These are phyloP conservation scores for Acromyrmex echinatior DNA, from an alignment of 1,140 invertebrate genomes.

Conservation along the genomic window DNA sequence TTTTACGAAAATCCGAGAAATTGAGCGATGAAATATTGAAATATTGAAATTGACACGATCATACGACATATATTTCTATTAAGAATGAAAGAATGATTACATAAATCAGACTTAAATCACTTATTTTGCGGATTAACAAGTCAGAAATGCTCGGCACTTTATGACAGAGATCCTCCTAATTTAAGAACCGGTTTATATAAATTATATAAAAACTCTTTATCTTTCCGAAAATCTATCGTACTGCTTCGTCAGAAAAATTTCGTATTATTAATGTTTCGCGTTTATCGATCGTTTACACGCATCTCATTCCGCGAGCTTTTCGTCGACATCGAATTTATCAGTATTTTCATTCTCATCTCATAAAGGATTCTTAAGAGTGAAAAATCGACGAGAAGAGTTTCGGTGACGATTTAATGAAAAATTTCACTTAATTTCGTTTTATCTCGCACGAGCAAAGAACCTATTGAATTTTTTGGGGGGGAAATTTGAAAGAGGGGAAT, in stretches of 20 bases:
- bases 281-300: neutral
- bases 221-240: slow-evolving; percentile 16
- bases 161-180: neutral
- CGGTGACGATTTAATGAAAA: neutral
- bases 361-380: neutral
- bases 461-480: too few species aligned
- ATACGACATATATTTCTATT: neutral
- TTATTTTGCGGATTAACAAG: neutral
- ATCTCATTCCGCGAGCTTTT: neutral
- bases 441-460: neutral
- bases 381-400: slow-evolving; percentile 33
- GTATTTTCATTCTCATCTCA: too few species aligned
- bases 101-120: neutral
- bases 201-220: slow-evolving; percentile 52
- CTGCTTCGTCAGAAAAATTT: neutral
- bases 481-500: neutral
- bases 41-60: neutral
- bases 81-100: neutral
- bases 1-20: neutral
- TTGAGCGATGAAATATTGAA: neutral
- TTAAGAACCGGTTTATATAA: slow-evolving; percentile 53
- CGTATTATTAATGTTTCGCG: neutral
- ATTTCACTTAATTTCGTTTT: neutral
- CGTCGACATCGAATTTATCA: neutral
- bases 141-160: neutral